Evolutionary conservation across 2,113 vertebrate genomes (phyloP), one percentile per base, ranked within the genome.

Genomic region (Marmota monax): DNA sequence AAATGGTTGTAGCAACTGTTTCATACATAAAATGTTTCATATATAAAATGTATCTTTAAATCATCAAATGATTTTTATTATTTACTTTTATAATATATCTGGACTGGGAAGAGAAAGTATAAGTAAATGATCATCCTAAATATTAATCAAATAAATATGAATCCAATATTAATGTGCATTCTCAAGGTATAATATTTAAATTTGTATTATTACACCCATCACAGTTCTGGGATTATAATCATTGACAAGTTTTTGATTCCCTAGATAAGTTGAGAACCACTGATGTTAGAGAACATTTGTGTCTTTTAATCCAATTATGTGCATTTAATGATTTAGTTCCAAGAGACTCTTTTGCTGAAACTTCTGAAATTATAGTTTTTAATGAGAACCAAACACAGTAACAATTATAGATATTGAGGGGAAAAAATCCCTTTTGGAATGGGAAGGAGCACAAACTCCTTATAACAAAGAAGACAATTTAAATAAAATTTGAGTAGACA

Each of bases 71-170:
- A 84, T 14, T 51, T 92, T 74, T 53, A 72, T 94, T 23, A 80
- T 42, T 48, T 63, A 80, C 2, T 39, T 63, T 67, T 37, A 29
- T 79, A 85, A 90, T n/a, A n/a, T 29, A 56, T 73, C 34, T 90
- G 22, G 13, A 37, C 20, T 32, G 0, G 10, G 61, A 94, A 88
- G 2, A 70, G 69, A 93, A 72, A 37, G 25, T 20, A 11, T 48
- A 94, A 76, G 34, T 22, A 23, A 58, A 18, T 42, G 32, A 72
- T 7, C 10, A 82, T 4, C 0, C 11, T 89, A 25, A 45, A 51
- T 92, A 42, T 12, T n/a, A 91, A n/a, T 29, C 2, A 88, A 95
- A 69, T 85, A 72, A 74, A 37, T 58, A 70, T 45, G 79, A 92
- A 61, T 34, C 10, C 82, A 84, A 56, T 85, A 37, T 67, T 72